phyloP scores from a whole-genome alignment of 1,140 invertebrate species.

The Elymnias hypermnestra region DNA sequence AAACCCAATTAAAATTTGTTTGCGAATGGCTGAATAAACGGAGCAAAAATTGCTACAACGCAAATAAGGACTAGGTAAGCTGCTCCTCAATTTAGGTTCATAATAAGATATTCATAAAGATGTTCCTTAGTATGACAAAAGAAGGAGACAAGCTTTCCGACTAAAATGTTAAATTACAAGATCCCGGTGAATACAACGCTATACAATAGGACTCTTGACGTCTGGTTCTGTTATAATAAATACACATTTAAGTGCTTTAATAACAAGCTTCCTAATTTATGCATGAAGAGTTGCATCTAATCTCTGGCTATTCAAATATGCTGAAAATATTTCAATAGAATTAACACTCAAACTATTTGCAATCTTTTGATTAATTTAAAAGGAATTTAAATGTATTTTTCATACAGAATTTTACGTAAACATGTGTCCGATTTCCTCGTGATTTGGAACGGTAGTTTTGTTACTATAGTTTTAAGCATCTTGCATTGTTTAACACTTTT shows the following conservation, averaged over 20 bases:
- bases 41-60: constrained; percentile 59
- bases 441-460: too few species aligned
- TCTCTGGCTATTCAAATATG: neutral
- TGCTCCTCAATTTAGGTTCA: constrained; percentile 62
- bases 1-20: constrained; percentile 72
- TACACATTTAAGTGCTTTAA: constrained; percentile 11
- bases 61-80: constrained; percentile 67
- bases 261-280: constrained; percentile 8
- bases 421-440: too few species aligned
- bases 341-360: too few species aligned
- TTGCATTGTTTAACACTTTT: too few species aligned
- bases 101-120: constrained; percentile 73
- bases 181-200: constrained; percentile 23
- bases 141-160: constrained; percentile 38
- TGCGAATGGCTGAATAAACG: constrained; percentile 63
- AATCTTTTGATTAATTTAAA: too few species aligned
- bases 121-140: constrained; percentile 48
- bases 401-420: too few species aligned
- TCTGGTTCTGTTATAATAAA: constrained; percentile 14
- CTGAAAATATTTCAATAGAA: too few species aligned
- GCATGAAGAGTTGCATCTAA: neutral
- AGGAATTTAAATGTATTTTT: too few species aligned
- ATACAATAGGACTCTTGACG: constrained; percentile 30
- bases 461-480: too few species aligned
- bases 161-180: constrained; percentile 58